Base-by-base conservation (phyloP, 2,888 invertebrate genomes). In the Cyclophora punctaria region DNA sequence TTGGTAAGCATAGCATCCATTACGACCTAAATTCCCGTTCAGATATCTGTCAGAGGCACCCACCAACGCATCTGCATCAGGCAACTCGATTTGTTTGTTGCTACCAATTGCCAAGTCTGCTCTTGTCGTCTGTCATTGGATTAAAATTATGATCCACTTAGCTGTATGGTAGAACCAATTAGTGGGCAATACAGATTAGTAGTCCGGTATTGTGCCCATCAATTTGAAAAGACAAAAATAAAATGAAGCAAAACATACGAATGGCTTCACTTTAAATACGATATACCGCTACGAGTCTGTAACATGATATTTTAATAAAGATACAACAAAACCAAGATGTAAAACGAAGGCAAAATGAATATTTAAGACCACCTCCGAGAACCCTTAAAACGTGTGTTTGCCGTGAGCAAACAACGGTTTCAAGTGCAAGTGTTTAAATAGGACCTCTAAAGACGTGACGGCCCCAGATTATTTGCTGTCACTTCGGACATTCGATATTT, bases 11-110 rank as follows among this genome's bases (percentile, higher is more conserved):
- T 61, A 63, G 62, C 63, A 64, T 72, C 69, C 71, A 68, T 63
- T 68, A 71, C 71, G 74, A 74, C 75, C 73, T 73, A 72, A 65
- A 75, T 75, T 69, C 61, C 56, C 63, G 48, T 55, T 57, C 58
- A 66, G 71, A 67, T 71, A 71, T 71, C 73, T 70, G 71, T 75
- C 75, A 63, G 61, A 53, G 45, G 57, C 73, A 75, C 66, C 45
- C 59, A 60, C 58, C 58, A 58, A 68, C 67, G 64, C 69, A 64
- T 69, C 74, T 73, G 73, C 69, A 67, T 49, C 63, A 47, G 60
- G 58, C 74, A 71, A 62, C 61, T 59, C 63, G 62, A 73, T 73
- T 73, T 71, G 64, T 70, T 64, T 62, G 60, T 60, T 67, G 69
- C 20, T 20, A 20, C 20, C 20, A 20, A 2, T 20, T 20, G 20